These are phyloP conservation scores for Eristalinus sepulchralis DNA, from an alignment of 2,888 invertebrate genomes.

Conservation along the genomic window DNA sequence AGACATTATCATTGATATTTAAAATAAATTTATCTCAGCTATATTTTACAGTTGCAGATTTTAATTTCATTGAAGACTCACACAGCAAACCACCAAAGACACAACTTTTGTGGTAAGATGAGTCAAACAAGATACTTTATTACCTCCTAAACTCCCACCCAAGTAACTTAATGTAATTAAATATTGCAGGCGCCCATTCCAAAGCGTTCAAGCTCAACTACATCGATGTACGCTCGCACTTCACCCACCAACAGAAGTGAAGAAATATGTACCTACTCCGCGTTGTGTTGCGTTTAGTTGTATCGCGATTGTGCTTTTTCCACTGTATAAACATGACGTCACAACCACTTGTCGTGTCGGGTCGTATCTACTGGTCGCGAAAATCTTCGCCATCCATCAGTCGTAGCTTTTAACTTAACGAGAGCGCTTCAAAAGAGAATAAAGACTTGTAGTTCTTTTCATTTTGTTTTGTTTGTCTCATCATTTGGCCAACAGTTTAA, in stretches of 20 bases:
- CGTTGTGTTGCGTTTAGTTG: constrained; percentile 23
- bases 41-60: not conserved
- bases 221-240: constrained; percentile 6
- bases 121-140: constrained; percentile 35
- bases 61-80: constrained; percentile 35
- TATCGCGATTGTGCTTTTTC: constrained; percentile 31
- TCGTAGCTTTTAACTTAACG: constrained; percentile 64
- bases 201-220: constrained; percentile 24
- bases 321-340: constrained; percentile 49
- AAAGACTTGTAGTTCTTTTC: constrained; percentile 23
- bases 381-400: constrained; percentile 56
- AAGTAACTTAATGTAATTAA: constrained; percentile 21
- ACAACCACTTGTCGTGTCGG: constrained; percentile 63
- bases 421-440: constrained; percentile 45
- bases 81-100: constrained; percentile 29
- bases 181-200: constrained; percentile 18
- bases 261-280: constrained; percentile 13
- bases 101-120: constrained; percentile 29
- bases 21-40: not conserved
- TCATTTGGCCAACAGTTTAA: not conserved
- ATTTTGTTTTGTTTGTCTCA: constrained; percentile 29
- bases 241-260: constrained; percentile 40
- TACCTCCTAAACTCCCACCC: constrained; percentile 44
- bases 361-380: constrained; percentile 49
- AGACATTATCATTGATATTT: no score